phyloP scores from a whole-genome alignment of 2,888 invertebrate genomes.

The Orchestes rusci region DNA sequence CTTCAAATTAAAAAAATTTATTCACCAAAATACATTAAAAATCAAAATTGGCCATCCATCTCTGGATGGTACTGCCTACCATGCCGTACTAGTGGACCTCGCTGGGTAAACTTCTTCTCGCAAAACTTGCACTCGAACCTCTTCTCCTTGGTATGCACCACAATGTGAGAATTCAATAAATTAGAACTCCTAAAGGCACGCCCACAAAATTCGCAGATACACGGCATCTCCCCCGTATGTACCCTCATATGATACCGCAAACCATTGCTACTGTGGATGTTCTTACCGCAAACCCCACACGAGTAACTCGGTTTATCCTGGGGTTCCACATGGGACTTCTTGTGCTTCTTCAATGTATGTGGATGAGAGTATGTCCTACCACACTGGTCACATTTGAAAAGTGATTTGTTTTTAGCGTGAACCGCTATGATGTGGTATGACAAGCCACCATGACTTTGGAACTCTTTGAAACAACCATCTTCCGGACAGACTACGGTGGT shows the following conservation, averaged over 20 bases:
- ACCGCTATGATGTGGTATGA: conserved; percentile 19
- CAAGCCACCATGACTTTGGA: conserved; percentile 16
- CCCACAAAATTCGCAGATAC: conserved; percentile 40
- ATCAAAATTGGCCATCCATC: no score
- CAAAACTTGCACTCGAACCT: conserved; percentile 37
- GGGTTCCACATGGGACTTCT: conserved; percentile 14
- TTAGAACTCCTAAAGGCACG: conserved; percentile 21
- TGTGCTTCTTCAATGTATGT: conserved; percentile 21
- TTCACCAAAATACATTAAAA: no score
- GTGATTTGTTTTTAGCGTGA: conserved; percentile 34
- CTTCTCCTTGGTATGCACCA: conserved; percentile 48
- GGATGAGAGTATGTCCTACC: conserved; percentile 25
- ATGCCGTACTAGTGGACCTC: background rate
- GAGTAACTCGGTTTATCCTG: conserved; percentile 6
- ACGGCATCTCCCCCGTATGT: conserved; percentile 3
- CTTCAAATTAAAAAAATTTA: no score
- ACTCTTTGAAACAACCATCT: conserved; percentile 22
- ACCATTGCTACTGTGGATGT: background rate
- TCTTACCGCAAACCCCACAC: conserved; percentile 1
- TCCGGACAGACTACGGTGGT: conserved; percentile 12
- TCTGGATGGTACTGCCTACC: background rate
- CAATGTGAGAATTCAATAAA: conserved; percentile 46
- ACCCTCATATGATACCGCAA: background rate
- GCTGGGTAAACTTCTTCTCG: background rate
- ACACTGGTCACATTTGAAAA: conserved; percentile 25